Evolutionary conservation across 2,113 vertebrate genomes (phyloP).

Genomic region (Callipepla californica): DNA sequence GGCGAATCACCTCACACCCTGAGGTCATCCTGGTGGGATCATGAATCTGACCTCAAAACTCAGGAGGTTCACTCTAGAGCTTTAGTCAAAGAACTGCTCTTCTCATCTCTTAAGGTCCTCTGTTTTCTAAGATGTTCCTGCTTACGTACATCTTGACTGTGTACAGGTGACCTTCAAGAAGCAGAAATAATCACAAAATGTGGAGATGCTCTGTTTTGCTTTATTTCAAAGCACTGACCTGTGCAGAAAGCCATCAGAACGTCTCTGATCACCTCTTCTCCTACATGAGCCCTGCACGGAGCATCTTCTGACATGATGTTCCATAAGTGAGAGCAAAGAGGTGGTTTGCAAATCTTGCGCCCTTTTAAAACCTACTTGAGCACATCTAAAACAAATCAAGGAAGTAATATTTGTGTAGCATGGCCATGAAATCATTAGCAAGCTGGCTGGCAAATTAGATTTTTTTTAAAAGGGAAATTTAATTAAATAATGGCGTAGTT

Average conservation of each 20-base stretch:
- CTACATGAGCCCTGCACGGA: background rate
- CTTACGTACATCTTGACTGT: conserved; percentile 2
- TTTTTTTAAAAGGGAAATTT: conserved; percentile 40
- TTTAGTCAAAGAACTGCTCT: background rate
- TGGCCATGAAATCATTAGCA: conserved; percentile 70
- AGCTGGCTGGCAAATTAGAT: conserved; percentile 51
- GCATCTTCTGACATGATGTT: background rate
- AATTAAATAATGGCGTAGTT: conserved; percentile 67
- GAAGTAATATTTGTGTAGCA: conserved; percentile 60
- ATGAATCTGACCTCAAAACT: background rate
- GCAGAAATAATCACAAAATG: background rate
- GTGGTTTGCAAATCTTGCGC: conserved; percentile 7
- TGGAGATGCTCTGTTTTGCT: background rate
- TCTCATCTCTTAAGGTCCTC: background rate
- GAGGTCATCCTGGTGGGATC: background rate
- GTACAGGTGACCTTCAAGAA: background rate
- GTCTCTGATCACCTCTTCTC: background rate
- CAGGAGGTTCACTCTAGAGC: background rate
- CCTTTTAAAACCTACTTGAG: conserved; percentile 48
- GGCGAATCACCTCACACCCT: background rate
- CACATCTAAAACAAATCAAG: conserved; percentile 44
- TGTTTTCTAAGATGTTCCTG: background rate
- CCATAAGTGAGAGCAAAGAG: background rate
- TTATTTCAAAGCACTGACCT: conserved; percentile 2
- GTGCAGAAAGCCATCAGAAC: background rate